phyloP scores from a whole-genome alignment of 2,888 invertebrate species.

The Spialia ferax region DNA sequence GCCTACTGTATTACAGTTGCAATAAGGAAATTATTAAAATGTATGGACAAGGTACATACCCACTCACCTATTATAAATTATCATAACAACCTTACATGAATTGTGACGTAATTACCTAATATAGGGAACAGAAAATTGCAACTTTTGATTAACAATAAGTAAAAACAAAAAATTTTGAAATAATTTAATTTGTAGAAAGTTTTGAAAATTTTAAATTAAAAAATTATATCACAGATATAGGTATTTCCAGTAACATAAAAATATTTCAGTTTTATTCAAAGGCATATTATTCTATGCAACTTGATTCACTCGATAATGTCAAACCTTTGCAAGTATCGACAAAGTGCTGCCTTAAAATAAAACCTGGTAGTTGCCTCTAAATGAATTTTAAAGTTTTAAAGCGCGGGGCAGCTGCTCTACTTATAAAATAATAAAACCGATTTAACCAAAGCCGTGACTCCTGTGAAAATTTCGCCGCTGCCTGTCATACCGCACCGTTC shows the following conservation, averaged over 20 bases:
- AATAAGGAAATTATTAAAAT: conserved; percentile 15
- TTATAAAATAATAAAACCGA: conserved; percentile 2
- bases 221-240: neutral
- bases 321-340: neutral
- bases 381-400: neutral
- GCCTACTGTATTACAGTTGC: conserved; percentile 4
- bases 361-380: neutral
- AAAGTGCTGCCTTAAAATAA: neutral
- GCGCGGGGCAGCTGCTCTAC: neutral
- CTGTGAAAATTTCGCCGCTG: neutral
- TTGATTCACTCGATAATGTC: neutral
- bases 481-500: neutral
- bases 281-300: no score
- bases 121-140: no score
- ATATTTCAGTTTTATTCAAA: neutral
- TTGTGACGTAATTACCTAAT: no score
- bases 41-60: no score
- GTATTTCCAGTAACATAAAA: neutral
- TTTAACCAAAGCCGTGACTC: neutral
- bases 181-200: no score
- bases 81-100: no score
- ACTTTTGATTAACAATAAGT: no score
- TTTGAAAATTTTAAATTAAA: neutral
- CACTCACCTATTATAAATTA: no score
- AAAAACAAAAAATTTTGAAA: no score